These are phyloP conservation scores for Aplysina aerophoba DNA, from an alignment of 37 sponge, comb jelly and placozoan species.

Conservation along the genomic window DNA sequence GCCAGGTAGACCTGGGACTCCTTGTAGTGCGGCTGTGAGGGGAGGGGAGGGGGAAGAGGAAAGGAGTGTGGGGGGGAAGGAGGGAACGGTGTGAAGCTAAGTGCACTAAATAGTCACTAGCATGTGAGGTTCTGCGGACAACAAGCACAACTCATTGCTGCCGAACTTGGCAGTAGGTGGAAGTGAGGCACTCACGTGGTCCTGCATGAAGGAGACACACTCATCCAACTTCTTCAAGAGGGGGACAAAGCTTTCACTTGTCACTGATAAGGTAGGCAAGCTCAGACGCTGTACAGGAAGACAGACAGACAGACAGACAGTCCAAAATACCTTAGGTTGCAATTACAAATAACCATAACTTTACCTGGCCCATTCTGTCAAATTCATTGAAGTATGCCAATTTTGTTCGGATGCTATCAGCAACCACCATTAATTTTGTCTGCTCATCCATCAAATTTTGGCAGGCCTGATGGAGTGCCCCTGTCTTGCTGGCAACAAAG, in stretches of 20 bases:
- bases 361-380: constrained; percentile 68
- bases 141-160: no score
- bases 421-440: constrained; percentile 79
- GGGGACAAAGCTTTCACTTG: constrained; percentile 69
- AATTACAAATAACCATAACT: not conserved
- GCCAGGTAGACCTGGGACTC: constrained; percentile 91
- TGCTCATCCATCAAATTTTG: constrained; percentile 92
- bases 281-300: constrained; percentile 55
- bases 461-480: constrained; percentile 93
- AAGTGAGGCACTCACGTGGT: constrained; percentile 64
- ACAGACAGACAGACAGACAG: not conserved
- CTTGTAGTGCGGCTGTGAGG: constrained; percentile 85
- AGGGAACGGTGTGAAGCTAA: not conserved
- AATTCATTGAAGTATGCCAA: constrained; percentile 93
- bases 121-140: no score
- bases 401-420: constrained; percentile 83
- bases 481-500: constrained; percentile 81
- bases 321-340: not conserved
- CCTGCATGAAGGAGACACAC: constrained; percentile 90
- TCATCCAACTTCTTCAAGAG: constrained; percentile 92
- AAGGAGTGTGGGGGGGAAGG: not conserved
- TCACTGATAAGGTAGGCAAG: constrained; percentile 79
- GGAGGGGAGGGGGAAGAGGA: not conserved
- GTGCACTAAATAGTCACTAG: no score
- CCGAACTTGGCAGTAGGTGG: not conserved